phyloP scores from a whole-genome alignment of 2,797 vertebrate genomes.

The Masticophis lateralis region DNA sequence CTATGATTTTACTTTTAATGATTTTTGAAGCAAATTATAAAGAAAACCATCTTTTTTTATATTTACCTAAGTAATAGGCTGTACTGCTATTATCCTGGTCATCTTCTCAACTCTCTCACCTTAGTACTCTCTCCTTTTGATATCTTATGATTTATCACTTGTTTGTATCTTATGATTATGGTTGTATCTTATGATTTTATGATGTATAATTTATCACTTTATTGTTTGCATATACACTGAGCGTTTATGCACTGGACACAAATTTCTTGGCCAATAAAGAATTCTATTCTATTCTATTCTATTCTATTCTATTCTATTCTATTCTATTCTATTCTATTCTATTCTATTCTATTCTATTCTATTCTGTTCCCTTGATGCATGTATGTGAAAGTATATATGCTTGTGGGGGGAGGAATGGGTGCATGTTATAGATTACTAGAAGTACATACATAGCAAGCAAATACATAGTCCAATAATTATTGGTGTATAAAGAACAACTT shows the following conservation, averaged over 20 bases:
- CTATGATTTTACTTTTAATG: neutral
- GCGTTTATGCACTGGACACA: neutral
- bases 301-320: neutral
- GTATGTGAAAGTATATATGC: neutral
- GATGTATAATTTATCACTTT: neutral
- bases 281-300: neutral
- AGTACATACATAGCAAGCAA: neutral
- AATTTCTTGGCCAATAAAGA: neutral
- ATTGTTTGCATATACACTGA: neutral
- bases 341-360: no score
- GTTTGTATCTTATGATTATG: neutral
- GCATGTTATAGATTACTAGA: neutral
- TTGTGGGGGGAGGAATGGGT: neutral
- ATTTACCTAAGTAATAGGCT: neutral
- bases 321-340: no score
- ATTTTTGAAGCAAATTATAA: neutral
- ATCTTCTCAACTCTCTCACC: neutral
- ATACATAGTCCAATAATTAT: neutral
- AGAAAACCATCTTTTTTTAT: neutral
- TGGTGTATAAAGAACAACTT: neutral
- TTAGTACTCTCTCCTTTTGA: neutral
- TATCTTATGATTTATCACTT: neutral
- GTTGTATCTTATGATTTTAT: neutral
- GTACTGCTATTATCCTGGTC: neutral
- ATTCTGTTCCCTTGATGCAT: neutral